Evolutionary conservation across 2,888 invertebrate species (phyloP), one percentile per base, ranked within the genome.

Genomic region (Trileptium ribeirensis): DNA sequence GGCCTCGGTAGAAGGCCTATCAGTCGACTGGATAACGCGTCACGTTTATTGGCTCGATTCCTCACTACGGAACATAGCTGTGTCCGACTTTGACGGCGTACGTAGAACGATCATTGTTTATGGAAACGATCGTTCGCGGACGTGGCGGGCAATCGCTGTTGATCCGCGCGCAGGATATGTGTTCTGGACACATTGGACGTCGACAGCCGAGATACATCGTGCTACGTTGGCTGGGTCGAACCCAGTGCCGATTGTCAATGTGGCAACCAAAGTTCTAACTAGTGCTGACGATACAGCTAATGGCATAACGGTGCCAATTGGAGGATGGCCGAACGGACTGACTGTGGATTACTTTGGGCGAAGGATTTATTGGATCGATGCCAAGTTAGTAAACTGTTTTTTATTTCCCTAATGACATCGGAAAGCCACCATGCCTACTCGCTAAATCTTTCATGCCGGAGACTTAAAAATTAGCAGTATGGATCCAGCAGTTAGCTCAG

Each of bases 151-250:
- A 34, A 92, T 95, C 83, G 94, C 94, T 0, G 89, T 94, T 31
- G 95, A 95, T 90, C 94, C 95, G 0, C 88, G 93, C 85, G n/a
- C n/a, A n/a, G n/a, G n/a, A n/a, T n/a, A 91, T 85, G 89, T 95
- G 84, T 95, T 95, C 91, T 95, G 95, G 95, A 93, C 93, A 37
- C 95, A 95, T 90, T 95, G 95, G 95, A 86, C 88, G 70, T 85
- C 85, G 2, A 92, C 92, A 33, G 94, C 95, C 40, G 92, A 95
- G 84, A 94, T 95, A 85, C 95, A 95, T 89, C 92, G 94, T 64
- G 93, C 93, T 85, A 93, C 93, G 79, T 92, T 95, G 91, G 93
- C 94, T 78, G 95, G 95, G 0, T 91, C 92, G 89, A 90, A 87
- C 85, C 51, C 94, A 93, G 67, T 94, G 94, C 29, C 70, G 15